These are phyloP conservation scores for Alloscopus bannaensis DNA, from an alignment of 2,888 invertebrate genomes.

Conservation along the genomic window DNA sequence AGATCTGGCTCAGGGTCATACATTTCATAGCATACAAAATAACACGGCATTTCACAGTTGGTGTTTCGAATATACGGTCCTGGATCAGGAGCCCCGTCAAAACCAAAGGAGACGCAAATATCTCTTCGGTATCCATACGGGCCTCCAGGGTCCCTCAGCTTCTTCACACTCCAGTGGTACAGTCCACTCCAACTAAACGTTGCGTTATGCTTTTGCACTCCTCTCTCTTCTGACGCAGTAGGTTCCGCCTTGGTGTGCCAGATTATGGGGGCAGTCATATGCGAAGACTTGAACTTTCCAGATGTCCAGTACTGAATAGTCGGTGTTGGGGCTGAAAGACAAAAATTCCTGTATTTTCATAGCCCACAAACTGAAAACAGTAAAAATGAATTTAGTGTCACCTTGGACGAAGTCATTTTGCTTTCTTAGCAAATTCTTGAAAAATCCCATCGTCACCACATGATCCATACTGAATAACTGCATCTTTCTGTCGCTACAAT, in stretches of 20 bases:
- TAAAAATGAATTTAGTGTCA: neutral
- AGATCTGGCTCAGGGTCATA: too few species aligned
- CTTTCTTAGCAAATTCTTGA: neutral
- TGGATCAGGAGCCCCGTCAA: neutral
- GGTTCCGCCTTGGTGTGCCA: slow-evolving; percentile 19
- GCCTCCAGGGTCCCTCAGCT: slow-evolving; percentile 22
- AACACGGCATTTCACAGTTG: slow-evolving; percentile 20
- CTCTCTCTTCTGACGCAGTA: neutral
- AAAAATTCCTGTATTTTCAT: neutral
- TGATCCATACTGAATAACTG: slow-evolving; percentile 32
- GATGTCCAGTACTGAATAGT: slow-evolving; percentile 37
- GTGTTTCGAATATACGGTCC: slow-evolving; percentile 20
- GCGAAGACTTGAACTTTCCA: slow-evolving; percentile 17
- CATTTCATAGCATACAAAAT: slow-evolving; percentile 28
- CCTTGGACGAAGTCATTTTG: neutral
- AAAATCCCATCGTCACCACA: slow-evolving; percentile 7
- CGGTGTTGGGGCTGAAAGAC: slow-evolving; percentile 7
- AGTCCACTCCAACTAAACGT: slow-evolving; percentile 20
- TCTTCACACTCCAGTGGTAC: slow-evolving; percentile 25
- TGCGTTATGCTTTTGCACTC: neutral
- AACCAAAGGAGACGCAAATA: slow-evolving; percentile 34
- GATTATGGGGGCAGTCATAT: slow-evolving; percentile 21
- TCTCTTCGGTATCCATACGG: slow-evolving; percentile 8
- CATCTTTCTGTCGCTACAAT: slow-evolving; percentile 14
- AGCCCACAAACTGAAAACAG: neutral